Conservation (phyloP, 2,113 vertebrate genomes). For the Osmerus mordax region DNA sequence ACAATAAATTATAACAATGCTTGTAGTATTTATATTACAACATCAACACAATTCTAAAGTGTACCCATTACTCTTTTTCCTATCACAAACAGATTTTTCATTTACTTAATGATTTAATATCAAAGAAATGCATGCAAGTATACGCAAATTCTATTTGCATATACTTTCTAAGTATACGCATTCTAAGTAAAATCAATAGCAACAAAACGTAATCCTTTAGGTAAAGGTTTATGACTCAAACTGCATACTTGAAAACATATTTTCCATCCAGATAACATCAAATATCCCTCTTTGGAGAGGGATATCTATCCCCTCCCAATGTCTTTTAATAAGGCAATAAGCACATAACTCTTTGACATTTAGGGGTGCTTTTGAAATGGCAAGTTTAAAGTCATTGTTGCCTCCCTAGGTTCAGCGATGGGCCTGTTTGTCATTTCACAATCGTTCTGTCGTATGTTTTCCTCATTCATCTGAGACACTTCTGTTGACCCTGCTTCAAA, state of each 20-base stretch:
- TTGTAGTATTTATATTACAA: constrained; percentile 40
- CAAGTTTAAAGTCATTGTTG: constrained; percentile 64
- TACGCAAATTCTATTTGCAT: not conserved
- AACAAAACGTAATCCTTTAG: too few relatives aligned
- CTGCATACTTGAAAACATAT: not conserved
- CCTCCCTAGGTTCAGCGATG: constrained; percentile 54
- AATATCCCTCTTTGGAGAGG: too few relatives aligned
- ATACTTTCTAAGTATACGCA: not conserved
- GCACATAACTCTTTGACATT: constrained; percentile 21
- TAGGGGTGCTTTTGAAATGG: constrained; percentile 66
- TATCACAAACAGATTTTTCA: constrained; percentile 25
- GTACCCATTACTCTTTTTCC: not conserved
- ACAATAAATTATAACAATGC: constrained; percentile 10
- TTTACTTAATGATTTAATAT: constrained; percentile 37
- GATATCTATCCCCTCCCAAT: not conserved
- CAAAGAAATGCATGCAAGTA: constrained; percentile 55
- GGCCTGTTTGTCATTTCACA: constrained; percentile 68
- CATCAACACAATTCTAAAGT: constrained; percentile 26
- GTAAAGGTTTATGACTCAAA: too few relatives aligned
- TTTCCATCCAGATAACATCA: not conserved
- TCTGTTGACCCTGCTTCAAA: constrained; percentile 77
- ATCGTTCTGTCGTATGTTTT: constrained; percentile 66
- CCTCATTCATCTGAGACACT: constrained; percentile 77
- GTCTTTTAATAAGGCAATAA: constrained; percentile 36
- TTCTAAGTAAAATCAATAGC: not conserved